Evolutionary conservation across 2,113 vertebrate genomes (phyloP).

Genomic region (Bos indicus): DNA sequence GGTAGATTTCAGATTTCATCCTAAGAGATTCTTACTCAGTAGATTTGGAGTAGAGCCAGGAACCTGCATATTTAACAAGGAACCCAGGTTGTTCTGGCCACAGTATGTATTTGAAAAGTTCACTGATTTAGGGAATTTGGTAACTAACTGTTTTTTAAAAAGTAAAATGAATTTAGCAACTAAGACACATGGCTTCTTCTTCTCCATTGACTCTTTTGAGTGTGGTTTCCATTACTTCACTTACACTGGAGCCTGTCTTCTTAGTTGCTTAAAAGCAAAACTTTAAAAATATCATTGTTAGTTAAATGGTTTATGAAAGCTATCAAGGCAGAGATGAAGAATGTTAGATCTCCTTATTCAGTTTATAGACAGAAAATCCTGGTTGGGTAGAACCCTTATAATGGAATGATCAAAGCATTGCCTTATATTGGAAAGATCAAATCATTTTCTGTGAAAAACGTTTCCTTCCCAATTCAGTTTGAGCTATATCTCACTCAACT

Average conservation of each 20-base stretch:
- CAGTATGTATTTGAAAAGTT: neutral
- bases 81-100: neutral
- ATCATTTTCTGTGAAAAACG: slow-evolving; percentile 1
- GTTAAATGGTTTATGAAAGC: neutral
- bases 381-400: neutral
- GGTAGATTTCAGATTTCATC: neutral
- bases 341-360: neutral
- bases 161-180: neutral
- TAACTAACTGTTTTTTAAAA: neutral
- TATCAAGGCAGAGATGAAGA: neutral
- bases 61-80: neutral
- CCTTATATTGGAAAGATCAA: neutral
- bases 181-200: neutral
- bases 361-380: neutral
- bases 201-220: neutral
- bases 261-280: slow-evolving; percentile 8
- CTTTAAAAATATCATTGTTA: neutral
- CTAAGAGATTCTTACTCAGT: neutral
- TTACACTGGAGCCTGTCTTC: neutral
- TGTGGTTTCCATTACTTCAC: neutral
- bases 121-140: neutral
- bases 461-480: neutral
- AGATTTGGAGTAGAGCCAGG: neutral
- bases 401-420: neutral
- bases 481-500: neutral